Conservation (phyloP, 2,113 vertebrate genomes). For the Corythaeola cristata region DNA sequence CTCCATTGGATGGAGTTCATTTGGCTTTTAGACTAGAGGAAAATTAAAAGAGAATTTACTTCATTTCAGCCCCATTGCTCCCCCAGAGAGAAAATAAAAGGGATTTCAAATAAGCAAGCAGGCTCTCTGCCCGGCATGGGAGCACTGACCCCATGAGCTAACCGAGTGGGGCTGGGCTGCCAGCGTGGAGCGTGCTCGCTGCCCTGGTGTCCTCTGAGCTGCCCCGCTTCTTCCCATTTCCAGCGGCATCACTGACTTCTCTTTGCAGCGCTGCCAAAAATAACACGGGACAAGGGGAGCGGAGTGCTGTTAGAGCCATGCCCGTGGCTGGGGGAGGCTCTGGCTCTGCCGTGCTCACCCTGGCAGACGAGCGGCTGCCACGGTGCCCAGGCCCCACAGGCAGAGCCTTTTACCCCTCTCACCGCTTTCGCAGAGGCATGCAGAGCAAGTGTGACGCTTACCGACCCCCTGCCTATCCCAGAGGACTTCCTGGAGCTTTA, state of each 20-base stretch:
- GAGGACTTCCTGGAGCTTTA: background rate
- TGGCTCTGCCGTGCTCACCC: background rate
- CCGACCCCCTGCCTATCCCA: background rate
- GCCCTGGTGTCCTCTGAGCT: background rate
- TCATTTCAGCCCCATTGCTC: background rate
- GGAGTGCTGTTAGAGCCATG: background rate
- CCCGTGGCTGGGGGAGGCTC: background rate
- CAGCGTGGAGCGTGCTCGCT: background rate
- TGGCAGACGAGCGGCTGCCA: fast-evolving
- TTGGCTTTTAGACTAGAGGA: background rate
- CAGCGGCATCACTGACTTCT: background rate
- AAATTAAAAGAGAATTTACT: background rate
- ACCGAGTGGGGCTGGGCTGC: background rate
- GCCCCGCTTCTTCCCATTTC: background rate
- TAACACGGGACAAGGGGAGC: background rate
- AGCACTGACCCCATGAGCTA: background rate
- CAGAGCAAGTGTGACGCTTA: background rate
- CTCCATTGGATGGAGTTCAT: background rate
- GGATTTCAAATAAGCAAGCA: background rate
- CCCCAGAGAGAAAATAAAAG: background rate
- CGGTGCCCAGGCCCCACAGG: fast-evolving
- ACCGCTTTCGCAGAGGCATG: background rate
- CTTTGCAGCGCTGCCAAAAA: background rate
- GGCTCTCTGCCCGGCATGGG: fast-evolving
- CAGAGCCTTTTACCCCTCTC: background rate